Percentiles rank a stretch among this genome's conserved stretches.
Conservation (phyloP, 1,140 invertebrate species). For the Drosophila sp. region DNA sequence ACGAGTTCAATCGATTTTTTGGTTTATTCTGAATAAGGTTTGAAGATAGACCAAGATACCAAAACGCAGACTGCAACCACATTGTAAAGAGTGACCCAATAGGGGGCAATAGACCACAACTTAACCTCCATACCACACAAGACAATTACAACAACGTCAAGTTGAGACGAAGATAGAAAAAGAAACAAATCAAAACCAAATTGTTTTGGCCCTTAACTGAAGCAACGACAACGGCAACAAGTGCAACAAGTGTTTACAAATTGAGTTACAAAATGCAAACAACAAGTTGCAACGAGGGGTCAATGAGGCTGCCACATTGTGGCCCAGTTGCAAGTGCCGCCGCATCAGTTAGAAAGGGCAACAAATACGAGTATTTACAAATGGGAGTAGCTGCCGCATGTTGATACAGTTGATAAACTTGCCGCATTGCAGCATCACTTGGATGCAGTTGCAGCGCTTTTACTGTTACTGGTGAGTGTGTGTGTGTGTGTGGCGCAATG, state of each 20-base stretch:
- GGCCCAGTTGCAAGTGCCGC: constrained; percentile 47
- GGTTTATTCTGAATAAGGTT: no score
- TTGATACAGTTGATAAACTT: constrained; percentile 42
- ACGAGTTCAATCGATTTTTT: constrained; percentile 18
- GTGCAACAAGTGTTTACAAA: constrained; percentile 67
- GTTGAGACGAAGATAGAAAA: constrained; percentile 17
- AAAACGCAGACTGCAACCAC: constrained; percentile 14
- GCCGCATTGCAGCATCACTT: constrained; percentile 31
- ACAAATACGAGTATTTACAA: constrained; percentile 21
- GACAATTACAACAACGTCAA: constrained; percentile 53
- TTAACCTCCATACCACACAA: constrained; percentile 77
- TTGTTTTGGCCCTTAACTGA: constrained; percentile 48
- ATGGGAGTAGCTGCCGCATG: constrained; percentile 29
- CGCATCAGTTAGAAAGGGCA: constrained; percentile 42
- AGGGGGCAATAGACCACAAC: constrained; percentile 62
- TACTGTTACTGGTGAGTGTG: background rate
- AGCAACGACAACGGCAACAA: constrained; percentile 19
- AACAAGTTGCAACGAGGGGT: constrained; percentile 64
- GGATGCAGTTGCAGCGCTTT: background rate
- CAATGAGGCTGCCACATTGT: constrained; percentile 39
- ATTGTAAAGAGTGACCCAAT: constrained; percentile 32
- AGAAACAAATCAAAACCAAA: constrained; percentile 67
- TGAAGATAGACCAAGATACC: background rate
- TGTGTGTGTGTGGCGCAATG: constrained; percentile 67
- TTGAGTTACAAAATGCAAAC: constrained; percentile 73